Percentiles rank a stretch among this genome's conserved stretches.
phyloP scores from a whole-genome alignment of 1,140 invertebrate genomes.

The Panonychus citri region DNA sequence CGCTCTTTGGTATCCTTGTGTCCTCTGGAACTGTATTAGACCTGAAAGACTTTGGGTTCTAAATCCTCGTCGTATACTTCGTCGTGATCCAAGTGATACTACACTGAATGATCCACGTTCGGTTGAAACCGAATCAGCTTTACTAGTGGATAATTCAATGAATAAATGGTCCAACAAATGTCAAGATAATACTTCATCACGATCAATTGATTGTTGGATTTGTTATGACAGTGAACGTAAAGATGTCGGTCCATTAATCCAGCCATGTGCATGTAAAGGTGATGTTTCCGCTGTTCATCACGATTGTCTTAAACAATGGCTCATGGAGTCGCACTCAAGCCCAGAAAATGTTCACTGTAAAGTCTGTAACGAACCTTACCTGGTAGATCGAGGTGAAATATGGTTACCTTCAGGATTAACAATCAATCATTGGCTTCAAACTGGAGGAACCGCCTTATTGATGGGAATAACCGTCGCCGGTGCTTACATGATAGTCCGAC shows the following conservation, averaged over 20 bases:
- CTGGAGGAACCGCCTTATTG: constrained; percentile 34
- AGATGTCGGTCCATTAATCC: constrained; percentile 52
- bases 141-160: background rate
- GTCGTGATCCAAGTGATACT: constrained; percentile 27
- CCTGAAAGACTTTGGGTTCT: constrained; percentile 82
- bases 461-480: constrained; percentile 47
- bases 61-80: constrained; percentile 62
- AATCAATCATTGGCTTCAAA: constrained; percentile 50
- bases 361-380: constrained; percentile 42
- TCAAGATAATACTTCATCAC: background rate
- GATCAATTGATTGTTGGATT: constrained; percentile 55
- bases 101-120: constrained; percentile 5
- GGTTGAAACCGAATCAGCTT: constrained; percentile 1
- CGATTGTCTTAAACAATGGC: constrained; percentile 67
- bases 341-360: constrained; percentile 45
- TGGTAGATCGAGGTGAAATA: constrained; percentile 45
- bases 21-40: constrained; percentile 73
- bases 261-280: constrained; percentile 67
- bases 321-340: constrained; percentile 43
- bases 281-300: constrained; percentile 74
- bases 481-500: constrained; percentile 54
- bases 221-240: constrained; percentile 60
- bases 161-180: background rate
- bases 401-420: constrained; percentile 30
- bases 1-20: constrained; percentile 78